A percentile compares a stretch with the other conserved stretches of the same genome.
Evolutionary conservation across 2,797 vertebrate species (phyloP).

Genomic region (Tinamus major): DNA sequence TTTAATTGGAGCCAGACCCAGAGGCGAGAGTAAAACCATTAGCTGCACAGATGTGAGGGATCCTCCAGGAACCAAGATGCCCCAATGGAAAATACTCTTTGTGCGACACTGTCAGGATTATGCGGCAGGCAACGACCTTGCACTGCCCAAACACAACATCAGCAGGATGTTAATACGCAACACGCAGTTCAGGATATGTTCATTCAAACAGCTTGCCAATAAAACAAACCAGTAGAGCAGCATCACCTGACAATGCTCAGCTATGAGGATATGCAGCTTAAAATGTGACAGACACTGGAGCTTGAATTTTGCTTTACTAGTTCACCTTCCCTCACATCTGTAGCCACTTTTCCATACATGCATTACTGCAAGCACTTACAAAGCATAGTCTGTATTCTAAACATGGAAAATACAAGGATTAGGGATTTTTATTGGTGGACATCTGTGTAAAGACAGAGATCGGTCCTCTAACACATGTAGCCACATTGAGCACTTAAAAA

Average conservation of each 20-base stretch:
- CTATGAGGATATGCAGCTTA: background rate
- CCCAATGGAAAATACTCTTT: constrained; percentile 30
- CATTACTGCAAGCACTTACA: background rate
- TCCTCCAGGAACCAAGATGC: constrained; percentile 26
- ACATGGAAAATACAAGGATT: background rate
- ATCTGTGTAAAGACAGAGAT: background rate
- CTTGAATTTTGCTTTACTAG: background rate
- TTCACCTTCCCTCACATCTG: too few species aligned
- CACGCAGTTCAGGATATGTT: background rate
- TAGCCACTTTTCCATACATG: background rate
- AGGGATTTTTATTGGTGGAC: background rate
- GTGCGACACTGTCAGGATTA: background rate
- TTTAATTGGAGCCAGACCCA: constrained; percentile 58
- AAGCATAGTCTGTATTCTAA: background rate
- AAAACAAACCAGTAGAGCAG: background rate
- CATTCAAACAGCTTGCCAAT: background rate
- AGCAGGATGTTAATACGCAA: background rate
- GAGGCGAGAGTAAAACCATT: constrained; percentile 63
- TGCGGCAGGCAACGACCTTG: constrained; percentile 8
- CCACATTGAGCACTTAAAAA: background rate
- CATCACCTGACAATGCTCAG: background rate
- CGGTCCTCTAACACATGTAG: background rate
- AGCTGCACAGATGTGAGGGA: constrained; percentile 38
- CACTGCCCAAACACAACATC: constrained; percentile 6
- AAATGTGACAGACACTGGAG: background rate